Conservation (phyloP, 2,113 vertebrate genomes). For the Serinus canaria region DNA sequence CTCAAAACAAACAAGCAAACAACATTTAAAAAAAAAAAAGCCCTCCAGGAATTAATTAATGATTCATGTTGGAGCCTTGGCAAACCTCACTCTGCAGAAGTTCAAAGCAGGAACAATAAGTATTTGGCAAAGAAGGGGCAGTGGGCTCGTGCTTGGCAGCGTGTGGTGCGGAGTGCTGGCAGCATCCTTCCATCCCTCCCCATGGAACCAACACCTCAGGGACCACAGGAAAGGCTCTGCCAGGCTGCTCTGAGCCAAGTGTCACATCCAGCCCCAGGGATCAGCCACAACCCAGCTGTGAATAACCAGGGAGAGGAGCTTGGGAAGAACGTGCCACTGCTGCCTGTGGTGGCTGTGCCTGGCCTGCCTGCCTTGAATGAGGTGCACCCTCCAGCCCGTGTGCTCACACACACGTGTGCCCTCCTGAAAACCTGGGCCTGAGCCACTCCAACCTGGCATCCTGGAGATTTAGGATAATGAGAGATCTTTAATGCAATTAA, state of each 20-base stretch:
- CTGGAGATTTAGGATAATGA: slow-evolving; percentile 16
- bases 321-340: background rate
- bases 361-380: background rate
- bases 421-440: background rate
- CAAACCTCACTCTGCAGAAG: slow-evolving; percentile 16
- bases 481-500: slow-evolving; percentile 50
- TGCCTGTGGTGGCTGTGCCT: rapidly evolving
- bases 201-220: background rate
- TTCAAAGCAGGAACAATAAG: slow-evolving; percentile 54
- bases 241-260: background rate
- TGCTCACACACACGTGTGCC: rapidly evolving
- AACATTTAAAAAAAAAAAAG: background rate
- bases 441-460: background rate
- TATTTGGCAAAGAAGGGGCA: slow-evolving; percentile 34
- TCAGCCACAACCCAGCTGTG: background rate
- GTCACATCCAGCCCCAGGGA: background rate
- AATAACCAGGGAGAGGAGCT: background rate
- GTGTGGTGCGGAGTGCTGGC: background rate
- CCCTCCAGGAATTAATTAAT: slow-evolving; percentile 56
- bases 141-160: background rate
- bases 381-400: rapidly evolving
- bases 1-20: background rate
- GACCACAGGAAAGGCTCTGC: background rate
- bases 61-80: slow-evolving; percentile 53
- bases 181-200: background rate